Conservation (phyloP, 35 echinoderm and acorn worm genomes). For the Apostichopus japonicus region DNA sequence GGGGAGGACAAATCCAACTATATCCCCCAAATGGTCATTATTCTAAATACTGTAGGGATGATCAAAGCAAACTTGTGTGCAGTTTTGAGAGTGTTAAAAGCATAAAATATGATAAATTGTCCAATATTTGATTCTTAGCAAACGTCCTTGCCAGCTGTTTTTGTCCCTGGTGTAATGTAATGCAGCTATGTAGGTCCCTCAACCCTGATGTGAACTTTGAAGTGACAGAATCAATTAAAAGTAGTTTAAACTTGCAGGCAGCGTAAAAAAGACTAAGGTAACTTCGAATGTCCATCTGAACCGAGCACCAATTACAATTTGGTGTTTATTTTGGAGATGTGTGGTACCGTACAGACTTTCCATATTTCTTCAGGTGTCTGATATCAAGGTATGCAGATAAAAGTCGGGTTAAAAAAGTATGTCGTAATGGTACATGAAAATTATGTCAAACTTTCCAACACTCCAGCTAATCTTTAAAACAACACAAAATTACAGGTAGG, state of each 20-base stretch:
- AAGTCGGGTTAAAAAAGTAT: no score
- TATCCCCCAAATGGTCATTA: neutral
- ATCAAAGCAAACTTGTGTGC: neutral
- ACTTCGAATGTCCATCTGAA: neutral
- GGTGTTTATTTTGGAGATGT: no score
- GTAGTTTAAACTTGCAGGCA: neutral
- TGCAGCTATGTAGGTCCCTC: neutral
- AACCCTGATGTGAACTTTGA: neutral
- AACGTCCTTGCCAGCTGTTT: slow-evolving; percentile 21
- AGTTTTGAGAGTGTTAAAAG: neutral
- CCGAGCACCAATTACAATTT: no score
- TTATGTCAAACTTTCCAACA: no score
- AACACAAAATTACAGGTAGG: no score
- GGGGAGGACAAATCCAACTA: no score
- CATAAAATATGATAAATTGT: neutral
- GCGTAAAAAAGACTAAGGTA: neutral
- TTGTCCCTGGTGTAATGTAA: slow-evolving; percentile 40
- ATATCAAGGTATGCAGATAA: no score
- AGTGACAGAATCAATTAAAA: neutral
- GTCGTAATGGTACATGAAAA: no score
- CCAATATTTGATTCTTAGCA: neutral
- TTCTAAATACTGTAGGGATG: neutral
- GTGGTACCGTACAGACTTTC: no score
- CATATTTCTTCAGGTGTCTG: no score
- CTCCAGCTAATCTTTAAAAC: no score